Conservation (phyloP, 2,113 vertebrate genomes). For the Ptyas mucosa region DNA sequence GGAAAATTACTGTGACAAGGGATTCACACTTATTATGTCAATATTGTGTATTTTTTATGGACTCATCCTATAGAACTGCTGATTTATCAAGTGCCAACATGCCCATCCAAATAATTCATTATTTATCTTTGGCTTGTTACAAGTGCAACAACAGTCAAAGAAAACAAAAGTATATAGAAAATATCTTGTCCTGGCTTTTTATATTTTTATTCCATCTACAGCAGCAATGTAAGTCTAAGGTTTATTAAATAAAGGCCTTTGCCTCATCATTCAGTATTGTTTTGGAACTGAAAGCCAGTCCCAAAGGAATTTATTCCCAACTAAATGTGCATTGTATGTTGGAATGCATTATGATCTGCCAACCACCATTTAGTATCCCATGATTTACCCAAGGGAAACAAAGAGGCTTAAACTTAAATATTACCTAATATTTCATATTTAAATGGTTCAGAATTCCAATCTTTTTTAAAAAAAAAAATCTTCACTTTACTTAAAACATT, state of each 20-base stretch:
- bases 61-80: neutral
- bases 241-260: neutral
- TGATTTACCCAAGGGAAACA: neutral
- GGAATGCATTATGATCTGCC: neutral
- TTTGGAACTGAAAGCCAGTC: neutral
- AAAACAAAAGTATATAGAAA: neutral
- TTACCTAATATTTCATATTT: neutral
- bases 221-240: neutral
- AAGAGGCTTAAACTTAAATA: neutral
- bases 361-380: neutral
- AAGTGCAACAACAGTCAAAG: neutral
- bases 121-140: neutral
- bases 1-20: neutral
- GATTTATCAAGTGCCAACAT: neutral
- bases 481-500: neutral
- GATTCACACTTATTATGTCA: neutral
- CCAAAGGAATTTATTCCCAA: neutral
- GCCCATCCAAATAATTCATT: conserved; percentile 3
- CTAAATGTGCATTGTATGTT: neutral
- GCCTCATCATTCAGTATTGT: neutral
- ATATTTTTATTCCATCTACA: neutral
- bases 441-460: neutral
- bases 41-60: neutral
- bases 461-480: neutral
- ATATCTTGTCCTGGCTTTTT: neutral